Evolutionary conservation across 2,797 vertebrate genomes (phyloP).

Genomic region (Phyllotis vaccarum): DNA sequence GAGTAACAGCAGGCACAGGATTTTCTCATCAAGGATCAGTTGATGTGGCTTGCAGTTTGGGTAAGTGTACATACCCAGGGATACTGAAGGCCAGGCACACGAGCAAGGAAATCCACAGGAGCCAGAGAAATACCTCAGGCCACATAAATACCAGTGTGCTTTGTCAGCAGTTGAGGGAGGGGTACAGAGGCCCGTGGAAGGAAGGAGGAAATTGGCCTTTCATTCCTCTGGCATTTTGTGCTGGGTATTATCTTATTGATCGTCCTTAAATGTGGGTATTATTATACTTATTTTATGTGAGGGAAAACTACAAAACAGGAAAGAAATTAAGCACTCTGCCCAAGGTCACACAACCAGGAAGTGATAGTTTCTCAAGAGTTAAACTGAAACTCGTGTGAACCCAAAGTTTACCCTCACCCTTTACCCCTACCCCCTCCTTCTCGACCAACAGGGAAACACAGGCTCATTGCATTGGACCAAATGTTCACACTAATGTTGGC

Average conservation of each 20-base stretch:
- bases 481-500: neutral
- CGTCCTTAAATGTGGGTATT: slow-evolving; percentile 30
- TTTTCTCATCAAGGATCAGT: neutral
- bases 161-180: neutral
- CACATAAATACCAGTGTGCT: neutral
- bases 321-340: slow-evolving; percentile 41
- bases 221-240: neutral
- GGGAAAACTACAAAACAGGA: slow-evolving; percentile 71
- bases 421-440: neutral
- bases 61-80: neutral
- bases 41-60: neutral
- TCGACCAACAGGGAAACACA: neutral
- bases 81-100: neutral
- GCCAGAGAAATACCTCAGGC: neutral
- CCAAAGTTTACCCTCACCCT: neutral
- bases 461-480: neutral
- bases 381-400: slow-evolving; percentile 40
- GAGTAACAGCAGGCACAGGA: neutral
- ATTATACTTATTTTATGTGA: slow-evolving; percentile 63
- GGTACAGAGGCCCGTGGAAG: neutral
- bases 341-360: slow-evolving; percentile 62
- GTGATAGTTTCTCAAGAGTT: neutral
- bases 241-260: slow-evolving; percentile 53
- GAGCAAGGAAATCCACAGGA: neutral
- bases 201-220: slow-evolving; percentile 56